Evolutionary conservation across 2,888 invertebrate species (phyloP).

Genomic region (Epiblema foenella): DNA sequence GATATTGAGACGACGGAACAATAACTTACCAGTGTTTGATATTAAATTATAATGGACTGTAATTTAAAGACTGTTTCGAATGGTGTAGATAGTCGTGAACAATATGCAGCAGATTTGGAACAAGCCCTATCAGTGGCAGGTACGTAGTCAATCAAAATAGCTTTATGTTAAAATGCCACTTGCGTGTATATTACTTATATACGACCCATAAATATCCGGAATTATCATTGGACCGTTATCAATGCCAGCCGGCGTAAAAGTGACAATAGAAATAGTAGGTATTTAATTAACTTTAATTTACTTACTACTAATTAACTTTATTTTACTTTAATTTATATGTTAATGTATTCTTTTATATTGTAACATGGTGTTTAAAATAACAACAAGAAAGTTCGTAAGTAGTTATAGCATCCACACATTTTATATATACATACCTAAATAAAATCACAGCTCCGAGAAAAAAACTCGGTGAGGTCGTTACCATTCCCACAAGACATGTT

Average conservation of each 20-base stretch:
- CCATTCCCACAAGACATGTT: too few species aligned
- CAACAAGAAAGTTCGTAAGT: not conserved
- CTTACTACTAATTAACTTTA: too few species aligned
- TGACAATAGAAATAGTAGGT: not conserved
- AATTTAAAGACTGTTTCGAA: constrained; percentile 60
- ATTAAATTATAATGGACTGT: constrained; percentile 51
- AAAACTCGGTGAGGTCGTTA: too few species aligned
- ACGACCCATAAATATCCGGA: not conserved
- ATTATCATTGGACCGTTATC: constrained; percentile 4
- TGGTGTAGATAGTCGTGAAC: constrained; percentile 53
- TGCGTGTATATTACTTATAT: not conserved
- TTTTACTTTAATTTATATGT: not conserved
- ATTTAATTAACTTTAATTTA: too few species aligned
- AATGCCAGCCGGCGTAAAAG: not conserved
- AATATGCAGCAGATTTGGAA: constrained; percentile 65
- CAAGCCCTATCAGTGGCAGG: constrained; percentile 65
- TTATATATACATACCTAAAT: too few species aligned
- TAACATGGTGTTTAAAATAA: not conserved
- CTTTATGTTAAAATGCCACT: not conserved
- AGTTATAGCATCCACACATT: too few species aligned
- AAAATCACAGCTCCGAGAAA: too few species aligned
- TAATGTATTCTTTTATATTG: not conserved
- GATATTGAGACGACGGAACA: not conserved
- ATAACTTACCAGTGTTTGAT: not conserved
- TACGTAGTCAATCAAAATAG: constrained; percentile 29